Base-by-base conservation (phyloP, 2,113 vertebrate genomes). In the Barnardius zonarius region DNA sequence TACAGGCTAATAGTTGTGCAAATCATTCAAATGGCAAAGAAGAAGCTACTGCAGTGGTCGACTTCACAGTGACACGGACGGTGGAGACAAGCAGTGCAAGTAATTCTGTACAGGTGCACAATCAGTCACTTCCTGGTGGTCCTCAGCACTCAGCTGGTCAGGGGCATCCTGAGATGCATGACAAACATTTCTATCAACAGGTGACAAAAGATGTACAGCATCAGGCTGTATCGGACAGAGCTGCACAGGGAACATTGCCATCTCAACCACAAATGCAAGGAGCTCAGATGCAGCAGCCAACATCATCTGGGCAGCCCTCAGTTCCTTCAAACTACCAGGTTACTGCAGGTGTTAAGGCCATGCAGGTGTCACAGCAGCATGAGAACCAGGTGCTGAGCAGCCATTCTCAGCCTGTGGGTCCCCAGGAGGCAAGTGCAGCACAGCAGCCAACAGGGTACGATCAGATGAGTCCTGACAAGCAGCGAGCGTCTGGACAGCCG, bases 131-230 rank as follows among this genome's bases (percentile, higher is more conserved):
- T 33, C 51, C 97, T 61, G 94, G 97, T 24, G 94, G 97, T 86
- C 94, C 61, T 67, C 98, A 19, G 78, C 98, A 95, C 55, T 83
- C 82, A 37, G 93, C 66, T 54, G 30, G 41, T 57, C 96, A 81
- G 8, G 35, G 68, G 7, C 96, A 67, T 33, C 39, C 95, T 3
- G 95, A 97, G 64, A 88, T 80, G 35, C 98, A 81, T 97, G 98
- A 98, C 96, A 92, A 96, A 24, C 98, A 83, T 97, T 99, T 99
- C 97, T 99, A 99, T 95, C 98, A 98, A 93, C 99, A 99, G 98
- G 99, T 99, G 92, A 99, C 98, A 82, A 98, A 98, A 98, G 98
- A 98, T 77, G 96, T 95, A 4, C 98, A 98, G 93, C 98, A 97
- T 54, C 97, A 97, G 68, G 74, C 64, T 66, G 96, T 90, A 33